These are phyloP conservation scores for Drosophila asahinai DNA, from an alignment of 1,140 invertebrate species.

Conservation along the genomic window DNA sequence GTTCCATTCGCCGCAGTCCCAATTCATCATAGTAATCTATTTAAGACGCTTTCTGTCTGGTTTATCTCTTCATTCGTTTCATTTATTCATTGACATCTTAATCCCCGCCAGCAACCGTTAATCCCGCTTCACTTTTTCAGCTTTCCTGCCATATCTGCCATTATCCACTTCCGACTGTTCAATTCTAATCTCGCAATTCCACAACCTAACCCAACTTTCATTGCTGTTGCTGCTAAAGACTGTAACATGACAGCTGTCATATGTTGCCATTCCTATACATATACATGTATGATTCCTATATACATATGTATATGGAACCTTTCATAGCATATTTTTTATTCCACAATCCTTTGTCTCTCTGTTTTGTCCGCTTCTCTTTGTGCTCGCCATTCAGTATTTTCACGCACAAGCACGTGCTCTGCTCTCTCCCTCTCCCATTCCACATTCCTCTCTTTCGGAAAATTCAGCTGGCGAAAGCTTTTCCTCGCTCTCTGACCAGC, in stretches of 20 bases:
- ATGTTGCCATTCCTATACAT: conserved; percentile 64
- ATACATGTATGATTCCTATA: conserved; percentile 16
- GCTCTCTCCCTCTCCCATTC: conserved; percentile 16
- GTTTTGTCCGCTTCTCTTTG: conserved; percentile 45
- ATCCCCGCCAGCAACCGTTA: conserved; percentile 66
- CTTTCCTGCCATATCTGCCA: conserved; percentile 22
- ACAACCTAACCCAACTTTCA: conserved; percentile 78
- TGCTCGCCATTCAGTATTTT: conserved; percentile 15
- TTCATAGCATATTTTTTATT: conserved; percentile 52
- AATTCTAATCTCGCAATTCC: conserved; percentile 71
- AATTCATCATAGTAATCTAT: conserved; percentile 20
- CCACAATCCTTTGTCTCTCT: conserved; percentile 46
- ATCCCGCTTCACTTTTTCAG: conserved; percentile 56
- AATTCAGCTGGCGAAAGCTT: conserved; percentile 6
- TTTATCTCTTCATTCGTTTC: conserved; percentile 52
- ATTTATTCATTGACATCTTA: conserved; percentile 74
- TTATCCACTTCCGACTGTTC: conserved; percentile 53
- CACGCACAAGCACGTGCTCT: conserved; percentile 40
- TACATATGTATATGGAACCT: conserved; percentile 17
- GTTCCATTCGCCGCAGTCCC: background rate
- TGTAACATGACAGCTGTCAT: conserved; percentile 80
- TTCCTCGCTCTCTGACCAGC: conserved; percentile 28
- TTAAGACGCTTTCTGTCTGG: conserved; percentile 41
- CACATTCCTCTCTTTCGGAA: conserved; percentile 17
- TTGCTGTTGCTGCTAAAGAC: conserved; percentile 65